Base-by-base conservation (phyloP, 2,888 invertebrate species). In the Alsophila aescularia region DNA sequence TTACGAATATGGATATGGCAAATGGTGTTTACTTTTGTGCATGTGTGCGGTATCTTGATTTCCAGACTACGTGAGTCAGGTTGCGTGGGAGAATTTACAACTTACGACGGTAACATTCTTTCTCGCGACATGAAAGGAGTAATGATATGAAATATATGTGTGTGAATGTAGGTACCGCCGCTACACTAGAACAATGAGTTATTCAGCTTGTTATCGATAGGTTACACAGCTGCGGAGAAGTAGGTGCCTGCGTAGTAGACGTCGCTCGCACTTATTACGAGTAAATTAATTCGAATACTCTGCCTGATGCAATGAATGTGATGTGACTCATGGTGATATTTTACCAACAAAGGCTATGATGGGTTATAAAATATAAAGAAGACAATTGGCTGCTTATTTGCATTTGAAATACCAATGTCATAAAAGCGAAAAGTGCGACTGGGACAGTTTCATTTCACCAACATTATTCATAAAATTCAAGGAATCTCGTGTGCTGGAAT, bases 191-290 rank as follows among this genome's bases (percentile, higher is more conserved):
- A 83, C 83, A 84, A 83, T 80, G 78, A 76, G 73, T 79, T 83
- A 81, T 82, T 85, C 72, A 79, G 58, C 70, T 36, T 61, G 74
- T 81, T 82, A 83, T 81, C 85, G 72, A 77, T 77, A 79, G 79
- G 75, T 84, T 81, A 79, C 79, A 81, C 85, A 87, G 85, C 83
- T 86, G 85, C 75, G 39, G 52, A 54, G 45, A 56, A 58, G 48
- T 58, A 57, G 52, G 51, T 60, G 37, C 49, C 36, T 62, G 37
- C 49, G 34, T 62, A 66, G 57, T 63, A 67, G 71, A 66, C 69
- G 70, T 74, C 63, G 60, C 52, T 2, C 18, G 5, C 18, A 39
- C 65, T 70, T 75, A 72, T 70, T 70, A 75, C 75, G 74, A 78
- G 77, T 72, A 74, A 81, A 82, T 81, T 81, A 80, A 81, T 81